These are phyloP conservation scores for Sarcophaga caerulescens DNA, from an alignment of 2,888 invertebrate genomes.

Conservation along the genomic window DNA sequence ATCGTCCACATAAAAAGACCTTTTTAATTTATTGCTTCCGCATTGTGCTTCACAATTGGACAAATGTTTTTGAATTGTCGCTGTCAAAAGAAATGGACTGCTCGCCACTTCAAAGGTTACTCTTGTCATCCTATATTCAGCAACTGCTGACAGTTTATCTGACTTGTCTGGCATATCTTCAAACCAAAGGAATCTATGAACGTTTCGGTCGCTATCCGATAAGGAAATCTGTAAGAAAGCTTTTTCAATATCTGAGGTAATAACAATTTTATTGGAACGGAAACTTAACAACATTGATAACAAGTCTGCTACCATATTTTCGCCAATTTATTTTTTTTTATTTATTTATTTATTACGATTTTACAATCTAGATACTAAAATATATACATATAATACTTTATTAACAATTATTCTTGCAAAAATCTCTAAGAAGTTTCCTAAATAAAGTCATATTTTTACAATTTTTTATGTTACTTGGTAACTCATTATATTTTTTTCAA, in stretches of 20 bases:
- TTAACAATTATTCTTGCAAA: too few species aligned
- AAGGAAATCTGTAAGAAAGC: constrained; percentile 65
- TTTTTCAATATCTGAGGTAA: constrained; percentile 65
- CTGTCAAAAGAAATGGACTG: constrained; percentile 66
- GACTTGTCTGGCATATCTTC: constrained; percentile 20
- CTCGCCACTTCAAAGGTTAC: constrained; percentile 66
- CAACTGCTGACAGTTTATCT: constrained; percentile 20
- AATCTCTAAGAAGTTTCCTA: too few species aligned
- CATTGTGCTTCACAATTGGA: constrained; percentile 19
- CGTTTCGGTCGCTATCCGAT: constrained; percentile 55
- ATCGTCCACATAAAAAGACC: constrained; percentile 52
- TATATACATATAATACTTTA: too few species aligned
- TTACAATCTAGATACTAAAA: too few species aligned
- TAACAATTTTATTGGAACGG: constrained; percentile 64
- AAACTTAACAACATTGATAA: constrained; percentile 58
- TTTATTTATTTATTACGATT: too few species aligned
- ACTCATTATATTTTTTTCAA: too few species aligned
- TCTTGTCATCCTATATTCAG: constrained; percentile 57
- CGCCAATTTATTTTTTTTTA: too few species aligned
- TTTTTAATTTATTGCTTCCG: constrained; percentile 52
- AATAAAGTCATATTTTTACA: too few species aligned
- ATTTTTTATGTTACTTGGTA: too few species aligned
- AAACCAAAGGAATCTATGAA: constrained; percentile 65
- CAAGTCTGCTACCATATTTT: constrained; percentile 39
- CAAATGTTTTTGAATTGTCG: constrained; percentile 64